Base-by-base conservation (phyloP, 2,888 invertebrate genomes). In the Meloe dianella region DNA sequence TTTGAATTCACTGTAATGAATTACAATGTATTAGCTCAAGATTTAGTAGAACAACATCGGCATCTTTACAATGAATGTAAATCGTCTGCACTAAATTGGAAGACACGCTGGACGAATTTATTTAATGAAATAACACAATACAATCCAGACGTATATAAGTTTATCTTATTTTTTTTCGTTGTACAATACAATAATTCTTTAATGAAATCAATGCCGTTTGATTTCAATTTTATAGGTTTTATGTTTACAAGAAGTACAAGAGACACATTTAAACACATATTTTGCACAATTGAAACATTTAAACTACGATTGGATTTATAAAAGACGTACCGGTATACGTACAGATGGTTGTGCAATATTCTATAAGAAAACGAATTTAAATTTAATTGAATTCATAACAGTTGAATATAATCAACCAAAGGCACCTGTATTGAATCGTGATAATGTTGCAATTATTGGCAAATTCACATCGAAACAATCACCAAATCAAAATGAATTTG, bases 301-400 rank as follows among this genome's bases (percentile, higher is more conserved):
- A 67, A 78, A 79, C 78, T 95, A 93, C 79, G 83, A 84, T 32
- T 91, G 92, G 59, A 80, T 94, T 4, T 97, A 89, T 81, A 95
- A 96, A 83, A 92, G 92, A 81, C 89, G 95, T 78, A 96, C 96
- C 0, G 92, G 93, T 0, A 84, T 85, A 38, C 89, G 93, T 75
- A 85, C 85, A 10, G 98, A 99, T 83, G 98, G 98, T 0, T 95
- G 97, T 82, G 95, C 97, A 0, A 92, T 97, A 54, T 92, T 94
- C 79, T 97, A 90, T 81, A 92, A 90, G 74, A 81, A 83, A 9
- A 83, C 87, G 22, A 85, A 89, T 64, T 93, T 98, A 74, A 84
- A 87, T 56, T 80, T 95, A 63, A 77, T 90, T 5, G 89, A 91
- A 56, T 85, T 89, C 63, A 82, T 87, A 0, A 87, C 87, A 59